Evolutionary conservation across 2,113 vertebrate species (phyloP).

Genomic region (Indri indri): DNA sequence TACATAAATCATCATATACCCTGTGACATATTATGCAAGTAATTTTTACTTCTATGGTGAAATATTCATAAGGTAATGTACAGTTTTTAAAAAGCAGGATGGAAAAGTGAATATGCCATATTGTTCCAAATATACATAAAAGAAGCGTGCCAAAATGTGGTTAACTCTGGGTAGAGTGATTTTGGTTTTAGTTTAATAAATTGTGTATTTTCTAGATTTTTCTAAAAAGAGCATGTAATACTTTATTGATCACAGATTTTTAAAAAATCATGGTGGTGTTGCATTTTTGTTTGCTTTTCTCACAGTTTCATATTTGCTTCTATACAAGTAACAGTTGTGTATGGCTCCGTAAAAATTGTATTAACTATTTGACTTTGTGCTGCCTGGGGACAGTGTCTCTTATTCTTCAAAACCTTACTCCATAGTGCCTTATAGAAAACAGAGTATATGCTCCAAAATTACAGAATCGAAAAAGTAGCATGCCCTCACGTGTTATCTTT

Average conservation of each 20-base stretch:
- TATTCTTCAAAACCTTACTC: not conserved
- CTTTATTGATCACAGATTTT: not conserved
- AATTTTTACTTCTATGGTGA: conserved; percentile 1
- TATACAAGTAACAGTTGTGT: not conserved
- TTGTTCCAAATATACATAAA: not conserved
- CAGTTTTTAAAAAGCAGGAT: not conserved
- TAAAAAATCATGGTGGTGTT: not conserved
- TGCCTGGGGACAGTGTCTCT: not conserved
- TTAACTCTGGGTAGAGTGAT: not conserved
- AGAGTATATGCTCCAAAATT: not conserved
- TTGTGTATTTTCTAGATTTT: not conserved
- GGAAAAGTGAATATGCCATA: not conserved
- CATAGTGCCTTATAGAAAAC: not conserved
- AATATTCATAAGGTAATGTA: not conserved
- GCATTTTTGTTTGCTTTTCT: not conserved
- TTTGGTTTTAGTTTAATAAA: not conserved
- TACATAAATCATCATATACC: not conserved
- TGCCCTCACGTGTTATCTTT: not conserved
- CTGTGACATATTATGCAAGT: conserved; percentile 13
- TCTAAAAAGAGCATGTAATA: not conserved
- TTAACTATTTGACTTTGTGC: not conserved
- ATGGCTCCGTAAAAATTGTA: not conserved
- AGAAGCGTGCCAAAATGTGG: not conserved
- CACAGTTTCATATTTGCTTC: not conserved
- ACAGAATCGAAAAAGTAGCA: not conserved